phyloP scores from a whole-genome alignment of 1,140 invertebrate genomes.

The Scylla paramamosain region DNA sequence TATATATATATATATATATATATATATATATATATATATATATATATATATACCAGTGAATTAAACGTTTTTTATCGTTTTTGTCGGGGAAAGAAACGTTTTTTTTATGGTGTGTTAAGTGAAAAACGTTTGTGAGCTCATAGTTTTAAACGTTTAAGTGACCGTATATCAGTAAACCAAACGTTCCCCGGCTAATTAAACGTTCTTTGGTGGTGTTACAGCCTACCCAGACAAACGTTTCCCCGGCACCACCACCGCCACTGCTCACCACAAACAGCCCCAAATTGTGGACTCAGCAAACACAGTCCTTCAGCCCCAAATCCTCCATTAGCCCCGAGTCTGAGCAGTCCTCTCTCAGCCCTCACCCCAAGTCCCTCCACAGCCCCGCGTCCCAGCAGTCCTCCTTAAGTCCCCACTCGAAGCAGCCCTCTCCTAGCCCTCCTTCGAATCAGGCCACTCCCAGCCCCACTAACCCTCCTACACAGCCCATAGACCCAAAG shows the following conservation, averaged over 20 bases:
- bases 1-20: slow-evolving; percentile 37
- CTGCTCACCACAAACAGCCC: background rate
- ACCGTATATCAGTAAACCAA: too few relatives aligned
- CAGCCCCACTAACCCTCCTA: background rate
- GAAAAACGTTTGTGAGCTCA: too few relatives aligned
- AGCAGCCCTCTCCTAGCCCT: background rate
- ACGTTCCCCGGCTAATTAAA: too few relatives aligned
- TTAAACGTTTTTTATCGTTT: background rate
- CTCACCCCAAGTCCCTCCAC: background rate
- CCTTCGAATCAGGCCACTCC: background rate
- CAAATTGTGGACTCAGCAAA: too few relatives aligned
- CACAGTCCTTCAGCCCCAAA: background rate
- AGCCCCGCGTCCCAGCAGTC: background rate
- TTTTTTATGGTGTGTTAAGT: too few relatives aligned
- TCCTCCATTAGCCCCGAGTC: background rate
- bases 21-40: slow-evolving; percentile 42
- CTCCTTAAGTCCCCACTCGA: background rate
- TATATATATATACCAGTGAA: background rate
- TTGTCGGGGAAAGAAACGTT: background rate
- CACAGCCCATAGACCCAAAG: background rate
- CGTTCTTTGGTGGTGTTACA: slow-evolving; percentile 4
- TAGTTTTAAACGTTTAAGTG: too few relatives aligned
- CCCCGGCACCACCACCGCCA: background rate
- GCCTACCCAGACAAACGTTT: slow-evolving; percentile 24
- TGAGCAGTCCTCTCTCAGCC: background rate